Evolutionary conservation across 2,797 vertebrate species (phyloP).

Genomic region (Mus minutoides): DNA sequence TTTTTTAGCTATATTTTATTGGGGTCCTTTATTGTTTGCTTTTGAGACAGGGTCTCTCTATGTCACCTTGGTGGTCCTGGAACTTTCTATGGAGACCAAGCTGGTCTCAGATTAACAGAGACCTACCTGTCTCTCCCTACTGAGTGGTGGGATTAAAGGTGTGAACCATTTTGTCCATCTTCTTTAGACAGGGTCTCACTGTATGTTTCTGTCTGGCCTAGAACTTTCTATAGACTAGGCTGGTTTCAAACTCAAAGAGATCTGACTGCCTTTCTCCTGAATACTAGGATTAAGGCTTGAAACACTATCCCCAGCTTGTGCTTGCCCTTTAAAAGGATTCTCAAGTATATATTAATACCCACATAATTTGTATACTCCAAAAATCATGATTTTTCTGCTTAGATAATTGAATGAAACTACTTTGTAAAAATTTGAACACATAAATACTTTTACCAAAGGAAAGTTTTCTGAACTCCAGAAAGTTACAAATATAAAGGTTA

Average conservation of each 20-base stretch:
- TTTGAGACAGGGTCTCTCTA: background rate
- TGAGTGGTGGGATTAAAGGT: background rate
- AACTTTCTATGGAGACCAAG: background rate
- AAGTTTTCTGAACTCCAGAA: slow-evolving; percentile 1
- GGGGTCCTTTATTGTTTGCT: background rate
- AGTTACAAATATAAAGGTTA: slow-evolving; percentile 13
- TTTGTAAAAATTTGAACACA: background rate
- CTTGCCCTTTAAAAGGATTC: slow-evolving; percentile 69
- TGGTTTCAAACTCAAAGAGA: background rate
- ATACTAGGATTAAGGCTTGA: background rate
- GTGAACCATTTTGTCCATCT: background rate
- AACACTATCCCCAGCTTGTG: background rate
- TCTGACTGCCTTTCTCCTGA: background rate
- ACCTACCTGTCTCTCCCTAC: background rate
- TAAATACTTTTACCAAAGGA: slow-evolving; percentile 55
- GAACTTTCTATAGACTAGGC: background rate
- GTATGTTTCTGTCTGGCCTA: too few relatives aligned
- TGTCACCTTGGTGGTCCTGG: background rate
- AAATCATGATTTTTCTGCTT: background rate
- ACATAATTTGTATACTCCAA: slow-evolving; percentile 50
- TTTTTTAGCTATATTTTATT: background rate
- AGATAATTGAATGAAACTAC: slow-evolving; percentile 22
- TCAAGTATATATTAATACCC: slow-evolving; percentile 54
- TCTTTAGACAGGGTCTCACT: background rate
- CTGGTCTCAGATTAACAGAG: background rate